Percentiles rank a stretch among this genome's conserved stretches.
Evolutionary conservation across 2,888 invertebrate genomes (phyloP).

Genomic region (Acrocera orbiculus): DNA sequence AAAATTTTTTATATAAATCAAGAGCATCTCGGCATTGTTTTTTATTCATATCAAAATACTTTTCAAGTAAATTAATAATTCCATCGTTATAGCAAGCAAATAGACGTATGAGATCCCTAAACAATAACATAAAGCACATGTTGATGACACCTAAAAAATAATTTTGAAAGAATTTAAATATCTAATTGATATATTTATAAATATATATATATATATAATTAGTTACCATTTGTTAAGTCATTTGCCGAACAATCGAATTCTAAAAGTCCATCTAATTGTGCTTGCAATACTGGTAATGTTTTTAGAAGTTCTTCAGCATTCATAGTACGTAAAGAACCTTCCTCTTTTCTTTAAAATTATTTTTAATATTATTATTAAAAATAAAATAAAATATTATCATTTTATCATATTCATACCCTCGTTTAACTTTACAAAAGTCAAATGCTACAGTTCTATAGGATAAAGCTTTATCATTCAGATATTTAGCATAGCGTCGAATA

Average conservation of each 20-base stretch:
- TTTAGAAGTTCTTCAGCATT: slow-evolving; percentile 92
- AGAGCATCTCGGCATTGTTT: slow-evolving; percentile 95
- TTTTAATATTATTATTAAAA: neutral
- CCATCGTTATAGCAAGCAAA: slow-evolving; percentile 99
- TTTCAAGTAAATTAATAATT: slow-evolving; percentile 94
- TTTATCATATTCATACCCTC: slow-evolving; percentile 55
- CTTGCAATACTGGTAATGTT: slow-evolving; percentile 87
- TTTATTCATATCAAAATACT: slow-evolving; percentile 99
- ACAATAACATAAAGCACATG: slow-evolving; percentile 96
- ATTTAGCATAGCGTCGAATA: slow-evolving; percentile 96
- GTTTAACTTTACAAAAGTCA: slow-evolving; percentile 99
- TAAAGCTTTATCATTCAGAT: slow-evolving; percentile 96
- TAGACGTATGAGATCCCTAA: slow-evolving; percentile 94
- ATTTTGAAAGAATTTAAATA: neutral
- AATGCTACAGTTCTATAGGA: slow-evolving; percentile 98
- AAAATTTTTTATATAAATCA: slow-evolving; percentile 96
- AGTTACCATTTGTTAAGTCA: slow-evolving; percentile 74
- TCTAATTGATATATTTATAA: no score
- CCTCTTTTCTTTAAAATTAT: slow-evolving; percentile 61
- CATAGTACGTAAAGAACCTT: slow-evolving; percentile 93
- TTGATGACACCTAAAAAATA: slow-evolving; percentile 66
- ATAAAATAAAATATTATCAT: neutral
- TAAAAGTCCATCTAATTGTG: slow-evolving; percentile 83
- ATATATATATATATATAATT: neutral
- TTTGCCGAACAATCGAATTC: slow-evolving; percentile 96